These are phyloP conservation scores for Crax fasciolata DNA, from an alignment of 2,797 vertebrate species.

Conservation along the genomic window DNA sequence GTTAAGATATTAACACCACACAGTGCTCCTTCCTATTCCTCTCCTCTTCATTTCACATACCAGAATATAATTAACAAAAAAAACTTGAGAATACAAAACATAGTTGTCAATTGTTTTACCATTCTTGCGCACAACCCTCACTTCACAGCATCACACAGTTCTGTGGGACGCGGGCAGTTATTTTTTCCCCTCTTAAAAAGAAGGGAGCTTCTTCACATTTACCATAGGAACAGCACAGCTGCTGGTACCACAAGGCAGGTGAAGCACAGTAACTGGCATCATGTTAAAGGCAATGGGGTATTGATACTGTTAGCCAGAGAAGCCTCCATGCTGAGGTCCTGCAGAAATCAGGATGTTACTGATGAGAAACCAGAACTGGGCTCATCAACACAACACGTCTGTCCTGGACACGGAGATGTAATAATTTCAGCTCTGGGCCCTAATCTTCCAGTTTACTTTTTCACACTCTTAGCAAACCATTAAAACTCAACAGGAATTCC, in stretches of 20 bases:
- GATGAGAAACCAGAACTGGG: not conserved
- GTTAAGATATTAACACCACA: not conserved
- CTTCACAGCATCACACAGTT: not conserved
- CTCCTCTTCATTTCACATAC: not conserved
- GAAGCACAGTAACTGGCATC: not conserved
- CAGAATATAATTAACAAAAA: not conserved
- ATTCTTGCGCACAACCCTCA: not conserved
- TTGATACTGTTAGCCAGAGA: not conserved
- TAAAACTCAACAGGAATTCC: not conserved
- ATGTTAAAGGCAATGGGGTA: not conserved
- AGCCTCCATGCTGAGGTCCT: not conserved
- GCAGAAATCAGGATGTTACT: not conserved
- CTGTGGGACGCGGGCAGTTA: not conserved
- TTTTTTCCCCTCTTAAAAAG: not conserved
- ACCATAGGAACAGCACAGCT: not conserved
- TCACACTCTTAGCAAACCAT: not conserved
- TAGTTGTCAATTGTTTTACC: not conserved
- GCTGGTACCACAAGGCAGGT: not conserved
- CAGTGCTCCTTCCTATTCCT: not conserved
- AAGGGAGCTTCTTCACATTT: not conserved
- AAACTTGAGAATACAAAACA: not conserved
- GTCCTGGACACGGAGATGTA: fast-evolving
- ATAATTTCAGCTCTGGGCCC: not conserved
- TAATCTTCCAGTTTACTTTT: not conserved
- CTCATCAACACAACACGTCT: fast-evolving